These are phyloP conservation scores for Bacillus rossius DNA, from an alignment of 1,140 invertebrate species.

Conservation along the genomic window DNA sequence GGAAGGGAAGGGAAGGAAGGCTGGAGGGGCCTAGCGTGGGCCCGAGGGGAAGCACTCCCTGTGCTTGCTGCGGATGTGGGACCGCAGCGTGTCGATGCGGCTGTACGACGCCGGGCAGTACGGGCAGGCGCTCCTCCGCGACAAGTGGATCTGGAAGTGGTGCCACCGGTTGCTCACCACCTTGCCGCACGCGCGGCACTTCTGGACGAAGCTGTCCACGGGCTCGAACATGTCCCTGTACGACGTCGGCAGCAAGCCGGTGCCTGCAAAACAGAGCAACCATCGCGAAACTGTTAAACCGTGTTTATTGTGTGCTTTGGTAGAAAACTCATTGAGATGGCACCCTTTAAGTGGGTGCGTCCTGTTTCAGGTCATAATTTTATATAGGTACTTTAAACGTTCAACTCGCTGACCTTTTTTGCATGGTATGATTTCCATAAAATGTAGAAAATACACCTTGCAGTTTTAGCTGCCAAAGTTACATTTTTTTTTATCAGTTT, in stretches of 20 bases:
- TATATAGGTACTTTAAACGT: neutral
- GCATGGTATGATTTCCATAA: neutral
- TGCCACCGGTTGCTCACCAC: slow-evolving; percentile 83
- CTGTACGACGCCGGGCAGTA: slow-evolving; percentile 81
- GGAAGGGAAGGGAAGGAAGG: too few relatives aligned
- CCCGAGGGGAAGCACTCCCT: slow-evolving; percentile 47
- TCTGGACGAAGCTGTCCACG: slow-evolving; percentile 54
- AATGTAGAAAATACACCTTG: too few relatives aligned
- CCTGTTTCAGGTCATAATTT: neutral
- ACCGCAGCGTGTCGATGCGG: slow-evolving; percentile 73
- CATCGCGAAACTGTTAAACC: neutral
- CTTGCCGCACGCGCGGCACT: slow-evolving; percentile 75
- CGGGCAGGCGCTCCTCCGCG: slow-evolving; percentile 69
- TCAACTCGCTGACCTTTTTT: neutral
- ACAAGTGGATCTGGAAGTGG: slow-evolving; percentile 76
- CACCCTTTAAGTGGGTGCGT: neutral
- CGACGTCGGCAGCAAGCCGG: slow-evolving; percentile 47
- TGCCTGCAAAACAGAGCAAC: slow-evolving; percentile 5
- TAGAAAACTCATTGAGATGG: neutral
- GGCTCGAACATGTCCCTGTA: slow-evolving; percentile 77
- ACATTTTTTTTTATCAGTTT: too few relatives aligned
- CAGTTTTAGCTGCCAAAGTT: too few relatives aligned
- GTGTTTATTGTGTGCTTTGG: neutral
- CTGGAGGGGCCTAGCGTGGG: too few relatives aligned
- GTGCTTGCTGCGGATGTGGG: slow-evolving; percentile 70